phyloP scores from a whole-genome alignment of 2,888 invertebrate genomes.

The Sepiola atlantica region DNA sequence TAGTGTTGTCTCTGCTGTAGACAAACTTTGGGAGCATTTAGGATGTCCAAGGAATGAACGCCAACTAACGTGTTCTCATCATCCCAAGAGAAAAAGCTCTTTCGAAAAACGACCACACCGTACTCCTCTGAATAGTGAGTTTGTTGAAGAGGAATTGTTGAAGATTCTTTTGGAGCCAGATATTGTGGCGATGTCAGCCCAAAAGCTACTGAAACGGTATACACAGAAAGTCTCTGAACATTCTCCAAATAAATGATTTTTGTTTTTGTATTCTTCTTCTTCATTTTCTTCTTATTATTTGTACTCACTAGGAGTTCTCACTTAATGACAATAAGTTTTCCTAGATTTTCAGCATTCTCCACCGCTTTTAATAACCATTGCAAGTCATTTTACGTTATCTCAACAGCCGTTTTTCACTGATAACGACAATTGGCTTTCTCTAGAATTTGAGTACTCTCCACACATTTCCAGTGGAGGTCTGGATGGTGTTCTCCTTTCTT shows the following conservation, averaged over 20 bases:
- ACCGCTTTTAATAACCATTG: no score
- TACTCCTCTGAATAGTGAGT: neutral
- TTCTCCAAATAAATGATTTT: neutral
- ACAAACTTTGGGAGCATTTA: neutral
- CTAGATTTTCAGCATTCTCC: no score
- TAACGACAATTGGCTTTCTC: no score
- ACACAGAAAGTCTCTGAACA: neutral
- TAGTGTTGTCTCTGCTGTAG: neutral
- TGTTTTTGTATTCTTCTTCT: neutral
- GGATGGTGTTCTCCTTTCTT: no score
- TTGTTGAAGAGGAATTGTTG: conserved; percentile 22
- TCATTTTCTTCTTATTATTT: no score
- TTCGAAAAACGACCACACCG: neutral
- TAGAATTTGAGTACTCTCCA: no score
- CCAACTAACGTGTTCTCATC: neutral
- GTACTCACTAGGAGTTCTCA: no score
- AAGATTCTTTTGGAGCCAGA: conserved; percentile 24
- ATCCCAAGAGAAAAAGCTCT: neutral
- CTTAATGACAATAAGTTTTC: no score
- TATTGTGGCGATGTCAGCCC: neutral
- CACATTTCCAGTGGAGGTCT: no score
- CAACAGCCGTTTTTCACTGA: no score
- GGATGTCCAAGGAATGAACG: neutral
- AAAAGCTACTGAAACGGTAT: neutral
- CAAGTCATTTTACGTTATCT: no score